Conservation (phyloP, 2,113 vertebrate species). For the Vimba vimba region DNA sequence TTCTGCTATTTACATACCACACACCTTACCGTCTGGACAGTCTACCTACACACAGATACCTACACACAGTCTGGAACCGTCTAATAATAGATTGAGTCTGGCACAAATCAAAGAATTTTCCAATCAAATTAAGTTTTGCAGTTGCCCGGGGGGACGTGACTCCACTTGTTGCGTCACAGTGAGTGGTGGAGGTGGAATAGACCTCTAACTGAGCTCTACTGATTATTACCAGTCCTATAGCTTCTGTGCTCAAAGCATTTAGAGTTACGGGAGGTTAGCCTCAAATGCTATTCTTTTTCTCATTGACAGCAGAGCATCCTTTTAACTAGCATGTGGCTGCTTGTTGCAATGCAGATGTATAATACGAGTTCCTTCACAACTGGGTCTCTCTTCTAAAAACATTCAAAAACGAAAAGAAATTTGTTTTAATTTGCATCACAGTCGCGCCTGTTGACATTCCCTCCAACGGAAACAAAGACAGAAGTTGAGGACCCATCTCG, state of each 20-base stretch:
- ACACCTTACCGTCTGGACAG: neutral
- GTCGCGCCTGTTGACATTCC: neutral
- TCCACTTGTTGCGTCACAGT: neutral
- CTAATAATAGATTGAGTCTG: neutral
- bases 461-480: conserved; percentile 14
- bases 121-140: conserved; percentile 15
- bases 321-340: conserved; percentile 27
- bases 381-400: neutral
- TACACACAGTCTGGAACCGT: neutral
- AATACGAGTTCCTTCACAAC: conserved; percentile 21
- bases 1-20: conserved; percentile 10
- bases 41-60: no score
- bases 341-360: conserved; percentile 21
- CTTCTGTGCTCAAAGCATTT: conserved; percentile 11
- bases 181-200: neutral
- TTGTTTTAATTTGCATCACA: conserved; percentile 27
- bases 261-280: conserved; percentile 8
- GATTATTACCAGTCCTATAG: neutral
- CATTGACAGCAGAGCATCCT: conserved; percentile 9
- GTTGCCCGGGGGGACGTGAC: neutral
- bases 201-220: conserved; percentile 14
- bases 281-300: conserved; percentile 36
- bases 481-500: conserved; percentile 30
- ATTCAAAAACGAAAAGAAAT: neutral
- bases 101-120: neutral